A percentile compares a stretch with the other conserved stretches of the same genome.
Conservation (phyloP, 1,140 invertebrate species). For the Adelges cooleyi region DNA sequence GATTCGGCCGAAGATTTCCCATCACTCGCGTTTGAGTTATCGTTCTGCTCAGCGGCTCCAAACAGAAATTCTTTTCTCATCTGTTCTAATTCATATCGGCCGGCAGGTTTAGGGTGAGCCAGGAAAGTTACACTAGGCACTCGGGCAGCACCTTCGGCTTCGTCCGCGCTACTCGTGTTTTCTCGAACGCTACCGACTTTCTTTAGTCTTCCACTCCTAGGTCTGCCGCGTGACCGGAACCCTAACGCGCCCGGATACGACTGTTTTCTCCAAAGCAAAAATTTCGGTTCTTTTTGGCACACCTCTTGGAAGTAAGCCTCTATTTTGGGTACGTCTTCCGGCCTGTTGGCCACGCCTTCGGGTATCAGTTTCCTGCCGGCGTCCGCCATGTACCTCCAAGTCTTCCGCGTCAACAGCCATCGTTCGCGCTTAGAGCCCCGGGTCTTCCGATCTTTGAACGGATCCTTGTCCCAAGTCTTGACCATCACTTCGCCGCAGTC, state of each 20-base stretch:
- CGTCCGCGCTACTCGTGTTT: constrained; percentile 48
- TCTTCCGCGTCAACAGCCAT: constrained; percentile 75
- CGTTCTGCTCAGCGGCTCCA: constrained; percentile 23
- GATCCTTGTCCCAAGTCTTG: constrained; percentile 29
- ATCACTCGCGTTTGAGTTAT: constrained; percentile 36
- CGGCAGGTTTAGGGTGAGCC: constrained; percentile 34
- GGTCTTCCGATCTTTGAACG: constrained; percentile 28
- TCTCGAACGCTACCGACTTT: constrained; percentile 52
- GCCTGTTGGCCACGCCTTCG: constrained; percentile 51
- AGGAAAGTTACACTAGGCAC: constrained; percentile 15
- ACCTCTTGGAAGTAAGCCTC: constrained; percentile 74
- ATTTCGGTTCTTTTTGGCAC: constrained; percentile 60
- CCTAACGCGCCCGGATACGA: constrained; percentile 59
- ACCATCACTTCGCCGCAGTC: background rate
- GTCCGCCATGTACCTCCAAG: constrained; percentile 81
- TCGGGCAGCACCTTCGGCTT: constrained; percentile 40
- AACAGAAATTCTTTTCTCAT: constrained; percentile 51
- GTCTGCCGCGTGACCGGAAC: constrained; percentile 44
- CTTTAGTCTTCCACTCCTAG: constrained; percentile 39
- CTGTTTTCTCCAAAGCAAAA: constrained; percentile 66
- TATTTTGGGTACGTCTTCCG: constrained; percentile 62
- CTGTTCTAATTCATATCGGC: constrained; percentile 53
- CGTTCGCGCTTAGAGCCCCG: constrained; percentile 41
- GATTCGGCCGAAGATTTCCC: constrained; percentile 36
- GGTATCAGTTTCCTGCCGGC: constrained; percentile 72